Percentiles rank a stretch among this genome's conserved stretches.
These are phyloP conservation scores for Tragelaphus strepsiceros DNA, from an alignment of 2,113 vertebrate genomes.

Conservation along the genomic window DNA sequence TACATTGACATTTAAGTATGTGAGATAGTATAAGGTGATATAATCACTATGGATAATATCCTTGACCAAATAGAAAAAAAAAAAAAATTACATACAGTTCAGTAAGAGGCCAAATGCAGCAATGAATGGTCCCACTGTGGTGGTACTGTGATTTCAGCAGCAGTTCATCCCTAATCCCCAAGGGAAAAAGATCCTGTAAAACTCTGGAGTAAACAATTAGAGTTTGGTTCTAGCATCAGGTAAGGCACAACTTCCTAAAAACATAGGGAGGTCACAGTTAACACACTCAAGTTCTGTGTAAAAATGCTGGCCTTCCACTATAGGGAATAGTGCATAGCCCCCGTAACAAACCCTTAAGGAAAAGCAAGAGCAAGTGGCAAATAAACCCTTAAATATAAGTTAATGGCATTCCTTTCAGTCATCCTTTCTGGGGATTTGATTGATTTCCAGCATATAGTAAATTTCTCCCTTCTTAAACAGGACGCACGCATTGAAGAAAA, in stretches of 20 bases:
- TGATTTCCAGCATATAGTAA: neutral
- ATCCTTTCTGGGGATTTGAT: neutral
- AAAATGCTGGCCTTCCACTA: neutral
- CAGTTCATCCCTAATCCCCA: fast-evolving
- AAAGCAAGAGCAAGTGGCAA: neutral
- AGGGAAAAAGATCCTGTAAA: neutral
- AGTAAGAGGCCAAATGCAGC: neutral
- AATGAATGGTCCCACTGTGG: neutral
- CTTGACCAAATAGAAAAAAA: neutral
- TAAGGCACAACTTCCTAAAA: neutral
- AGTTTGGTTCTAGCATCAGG: neutral
- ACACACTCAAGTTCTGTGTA: neutral
- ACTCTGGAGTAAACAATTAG: neutral
- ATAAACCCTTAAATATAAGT: neutral
- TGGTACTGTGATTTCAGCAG: neutral
- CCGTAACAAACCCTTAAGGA: neutral
- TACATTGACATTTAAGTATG: neutral
- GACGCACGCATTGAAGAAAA: neutral
- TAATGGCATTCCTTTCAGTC: neutral
- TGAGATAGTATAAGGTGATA: neutral
- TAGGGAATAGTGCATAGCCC: neutral
- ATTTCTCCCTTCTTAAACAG: neutral
- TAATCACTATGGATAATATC: neutral
- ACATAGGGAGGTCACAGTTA: neutral
- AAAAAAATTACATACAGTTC: neutral